Conservation (phyloP, 2,797 vertebrate species). For the Sebastes taczanowskii region DNA sequence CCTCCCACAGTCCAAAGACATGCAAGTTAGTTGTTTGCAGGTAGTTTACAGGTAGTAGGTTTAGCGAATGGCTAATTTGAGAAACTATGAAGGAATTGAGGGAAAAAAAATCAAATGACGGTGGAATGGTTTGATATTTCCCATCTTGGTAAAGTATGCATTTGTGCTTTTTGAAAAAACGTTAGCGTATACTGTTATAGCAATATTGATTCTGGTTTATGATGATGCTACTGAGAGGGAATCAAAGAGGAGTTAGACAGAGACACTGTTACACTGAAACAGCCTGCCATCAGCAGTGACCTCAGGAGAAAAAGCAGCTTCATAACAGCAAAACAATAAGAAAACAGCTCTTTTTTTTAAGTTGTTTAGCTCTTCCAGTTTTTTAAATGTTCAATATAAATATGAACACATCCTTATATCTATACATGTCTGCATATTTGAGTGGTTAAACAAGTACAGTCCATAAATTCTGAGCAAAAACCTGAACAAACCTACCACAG, state of each 20-base stretch:
- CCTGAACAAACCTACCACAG: not conserved
- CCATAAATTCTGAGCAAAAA: not conserved
- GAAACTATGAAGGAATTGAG: no score
- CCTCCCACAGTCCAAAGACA: no score
- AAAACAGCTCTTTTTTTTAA: no score
- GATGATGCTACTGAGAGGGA: slow-evolving; percentile 1
- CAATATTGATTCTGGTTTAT: not conserved
- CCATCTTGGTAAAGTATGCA: not conserved
- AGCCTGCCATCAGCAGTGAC: not conserved
- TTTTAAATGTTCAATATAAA: no score
- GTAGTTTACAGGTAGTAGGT: no score
- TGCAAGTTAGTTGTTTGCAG: no score
- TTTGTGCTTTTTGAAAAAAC: not conserved
- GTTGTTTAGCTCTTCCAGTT: no score
- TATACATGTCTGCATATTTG: not conserved
- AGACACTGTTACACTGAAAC: not conserved
- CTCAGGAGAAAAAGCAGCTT: no score
- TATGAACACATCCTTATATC: no score
- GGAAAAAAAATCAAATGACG: no score
- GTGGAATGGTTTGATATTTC: no score
- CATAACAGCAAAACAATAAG: not conserved
- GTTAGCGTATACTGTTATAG: not conserved
- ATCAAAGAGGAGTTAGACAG: not conserved
- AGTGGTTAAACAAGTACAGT: not conserved
- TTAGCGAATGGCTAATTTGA: no score